Percentiles rank a stretch among this genome's conserved stretches.
Evolutionary conservation across 2,888 invertebrate genomes (phyloP).

Genomic region (Sicus ferrugineus): DNA sequence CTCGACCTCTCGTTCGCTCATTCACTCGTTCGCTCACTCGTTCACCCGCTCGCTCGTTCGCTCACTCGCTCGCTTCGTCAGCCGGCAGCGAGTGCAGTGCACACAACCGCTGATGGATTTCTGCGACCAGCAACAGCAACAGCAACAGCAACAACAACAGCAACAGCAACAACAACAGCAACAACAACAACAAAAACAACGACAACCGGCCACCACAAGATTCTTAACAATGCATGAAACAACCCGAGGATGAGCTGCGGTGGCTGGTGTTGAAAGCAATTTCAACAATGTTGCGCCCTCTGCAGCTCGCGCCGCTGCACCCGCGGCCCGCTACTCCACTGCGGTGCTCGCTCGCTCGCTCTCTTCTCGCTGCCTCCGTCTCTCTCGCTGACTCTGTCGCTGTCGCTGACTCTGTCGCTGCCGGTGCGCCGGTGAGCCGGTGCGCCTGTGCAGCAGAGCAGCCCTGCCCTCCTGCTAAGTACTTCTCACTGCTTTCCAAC

Average conservation of each 20-base stretch:
- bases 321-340: too few relatives aligned
- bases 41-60: too few relatives aligned
- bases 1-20: too few relatives aligned
- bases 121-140: conserved; percentile 45
- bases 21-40: too few relatives aligned
- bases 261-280: conserved; percentile 61
- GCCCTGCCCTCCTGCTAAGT: too few relatives aligned
- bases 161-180: conserved; percentile 25
- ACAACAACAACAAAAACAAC: not conserved
- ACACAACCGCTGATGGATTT: conserved; percentile 56
- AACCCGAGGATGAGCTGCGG: conserved; percentile 40
- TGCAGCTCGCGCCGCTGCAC: not conserved
- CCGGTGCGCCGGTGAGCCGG: too few relatives aligned
- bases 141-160: conserved; percentile 22
- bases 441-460: conserved; percentile 38
- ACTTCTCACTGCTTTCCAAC: too few relatives aligned
- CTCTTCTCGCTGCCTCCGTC: conserved; percentile 8
- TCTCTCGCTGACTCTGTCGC: conserved; percentile 3
- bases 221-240: too few relatives aligned
- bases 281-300: conserved; percentile 58
- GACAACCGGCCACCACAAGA: too few relatives aligned
- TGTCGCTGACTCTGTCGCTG: conserved; percentile 38
- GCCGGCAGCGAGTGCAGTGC: too few relatives aligned
- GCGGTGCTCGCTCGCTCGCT: not conserved
- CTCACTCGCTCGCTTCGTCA: too few relatives aligned